Evolutionary conservation across 1,140 invertebrate genomes (phyloP).

Genomic region (Lepidurus couesii): DNA sequence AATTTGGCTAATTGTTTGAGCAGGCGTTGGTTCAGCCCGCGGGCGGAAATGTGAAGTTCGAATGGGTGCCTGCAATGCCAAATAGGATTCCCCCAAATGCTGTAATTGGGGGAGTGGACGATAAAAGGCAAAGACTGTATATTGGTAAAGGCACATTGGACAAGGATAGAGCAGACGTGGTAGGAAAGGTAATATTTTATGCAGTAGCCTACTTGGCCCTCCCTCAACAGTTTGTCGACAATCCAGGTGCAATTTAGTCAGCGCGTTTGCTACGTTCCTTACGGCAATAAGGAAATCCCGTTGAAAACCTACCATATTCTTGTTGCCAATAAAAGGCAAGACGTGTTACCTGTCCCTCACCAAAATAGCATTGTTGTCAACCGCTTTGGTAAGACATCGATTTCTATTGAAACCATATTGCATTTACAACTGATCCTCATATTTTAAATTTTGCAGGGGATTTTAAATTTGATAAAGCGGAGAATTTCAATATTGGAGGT

Average conservation of each 20-base stretch:
- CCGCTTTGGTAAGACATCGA: no score
- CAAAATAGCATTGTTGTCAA: no score
- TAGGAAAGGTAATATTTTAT: background rate
- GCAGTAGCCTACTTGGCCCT: background rate
- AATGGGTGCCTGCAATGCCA: background rate
- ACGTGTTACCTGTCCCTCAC: no score
- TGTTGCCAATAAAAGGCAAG: constrained; percentile 41
- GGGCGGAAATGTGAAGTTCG: background rate
- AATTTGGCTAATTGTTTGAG: background rate
- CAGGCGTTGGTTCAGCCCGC: background rate
- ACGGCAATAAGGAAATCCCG: constrained; percentile 50
- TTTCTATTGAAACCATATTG: no score
- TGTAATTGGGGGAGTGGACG: background rate
- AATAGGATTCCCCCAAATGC: background rate
- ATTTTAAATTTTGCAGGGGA: no score
- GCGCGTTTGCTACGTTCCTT: constrained; percentile 53
- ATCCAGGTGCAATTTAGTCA: constrained; percentile 49
- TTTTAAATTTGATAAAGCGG: no score
- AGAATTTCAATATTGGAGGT: no score
- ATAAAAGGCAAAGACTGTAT: background rate
- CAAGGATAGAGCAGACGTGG: background rate
- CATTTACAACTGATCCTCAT: no score
- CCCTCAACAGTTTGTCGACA: background rate
- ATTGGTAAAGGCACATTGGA: background rate
- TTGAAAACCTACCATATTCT: constrained; percentile 54